Evolutionary conservation across 2,888 invertebrate species (phyloP).

Genomic region (Lithophane socia): DNA sequence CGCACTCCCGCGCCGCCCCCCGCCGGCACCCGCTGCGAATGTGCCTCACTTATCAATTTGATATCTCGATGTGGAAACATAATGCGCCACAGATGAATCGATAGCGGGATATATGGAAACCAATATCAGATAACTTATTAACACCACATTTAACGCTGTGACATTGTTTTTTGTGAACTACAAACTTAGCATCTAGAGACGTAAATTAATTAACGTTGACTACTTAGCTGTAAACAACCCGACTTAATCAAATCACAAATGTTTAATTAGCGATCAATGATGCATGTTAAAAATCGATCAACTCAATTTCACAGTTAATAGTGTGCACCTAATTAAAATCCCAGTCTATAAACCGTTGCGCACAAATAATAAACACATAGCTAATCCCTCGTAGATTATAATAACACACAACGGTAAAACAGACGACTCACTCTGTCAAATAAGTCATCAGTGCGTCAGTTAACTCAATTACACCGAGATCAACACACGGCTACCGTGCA

Average conservation of each 20-base stretch:
- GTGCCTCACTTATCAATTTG: slow-evolving; percentile 90
- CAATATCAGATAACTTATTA: slow-evolving; percentile 41
- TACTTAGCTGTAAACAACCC: slow-evolving; percentile 32
- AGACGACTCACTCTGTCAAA: slow-evolving; percentile 88
- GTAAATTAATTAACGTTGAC: slow-evolving; percentile 37
- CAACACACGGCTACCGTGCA: slow-evolving; percentile 89
- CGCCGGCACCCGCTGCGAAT: slow-evolving; percentile 81
- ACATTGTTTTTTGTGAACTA: slow-evolving; percentile 25
- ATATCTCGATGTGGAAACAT: slow-evolving; percentile 89
- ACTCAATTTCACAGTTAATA: slow-evolving; percentile 63
- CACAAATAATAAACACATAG: slow-evolving; percentile 74
- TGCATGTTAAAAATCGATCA: slow-evolving; percentile 55
- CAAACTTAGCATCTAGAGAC: slow-evolving; percentile 1
- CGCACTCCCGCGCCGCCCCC: slow-evolving; percentile 64
- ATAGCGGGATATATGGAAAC: slow-evolving; percentile 63
- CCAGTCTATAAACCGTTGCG: slow-evolving; percentile 66
- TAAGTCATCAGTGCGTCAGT: slow-evolving; percentile 90
- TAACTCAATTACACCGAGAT: slow-evolving; percentile 90
- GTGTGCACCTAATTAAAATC: slow-evolving; percentile 67
- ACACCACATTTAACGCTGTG: slow-evolving; percentile 22
- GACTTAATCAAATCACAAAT: slow-evolving; percentile 50
- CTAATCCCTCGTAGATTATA: slow-evolving; percentile 79
- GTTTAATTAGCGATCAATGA: slow-evolving; percentile 57
- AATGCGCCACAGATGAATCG: slow-evolving; percentile 83
- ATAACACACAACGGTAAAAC: slow-evolving; percentile 82